Base-by-base conservation (phyloP, 2,113 vertebrate genomes). In the Psettodes erumei region DNA sequence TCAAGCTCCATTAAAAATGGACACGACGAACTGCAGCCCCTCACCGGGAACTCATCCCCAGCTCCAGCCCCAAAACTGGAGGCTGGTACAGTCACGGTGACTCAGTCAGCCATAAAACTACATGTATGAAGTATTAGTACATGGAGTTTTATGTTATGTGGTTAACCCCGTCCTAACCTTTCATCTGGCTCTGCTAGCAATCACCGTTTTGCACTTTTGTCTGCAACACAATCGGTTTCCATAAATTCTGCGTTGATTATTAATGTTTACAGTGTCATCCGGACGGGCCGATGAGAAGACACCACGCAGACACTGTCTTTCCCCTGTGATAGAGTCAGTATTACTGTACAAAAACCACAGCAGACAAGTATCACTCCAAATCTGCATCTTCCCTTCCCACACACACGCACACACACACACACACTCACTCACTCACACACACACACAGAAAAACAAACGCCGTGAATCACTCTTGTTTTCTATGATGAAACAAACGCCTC, bases 401-500 rank as follows among this genome's bases (percentile, higher is more conserved):
- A 71, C 27, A 45, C 0, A 13, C 30, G 64, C 60, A 50, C 33
- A 35, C 30, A 40, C 13, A 42, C 15, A 16, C 25, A 28, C 21
- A 50, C n/a, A 50, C 5, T 9, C 19, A 27, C 48, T 64, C 60
- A 71, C 38, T 43, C n/a, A 64, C n/a, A 64, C 13, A 50, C 19
- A 53, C n/a, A 71, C 53, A 55, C 28, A 53, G 2, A 70, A 33
- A 84, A n/a, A 84, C 81, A 85, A 50, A 79, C 76, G 88, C 61
- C 74, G 5, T 81, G 73, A 83, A 76, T 86, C 86, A 84, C 75
- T 79, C 54, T 25, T 62, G 75, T 66, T 85, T 51, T 72, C 73
- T 51, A 9, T 72, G 63, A 71, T 75, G 48, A 85, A 84, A 83
- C 54, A 55, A 71, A 84, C 81, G 48, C 87, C 86, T 89, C 87